These are phyloP conservation scores for Astreopora myriophthalma DNA, from an alignment of 64 coral and sea anemone genomes.

Conservation along the genomic window DNA sequence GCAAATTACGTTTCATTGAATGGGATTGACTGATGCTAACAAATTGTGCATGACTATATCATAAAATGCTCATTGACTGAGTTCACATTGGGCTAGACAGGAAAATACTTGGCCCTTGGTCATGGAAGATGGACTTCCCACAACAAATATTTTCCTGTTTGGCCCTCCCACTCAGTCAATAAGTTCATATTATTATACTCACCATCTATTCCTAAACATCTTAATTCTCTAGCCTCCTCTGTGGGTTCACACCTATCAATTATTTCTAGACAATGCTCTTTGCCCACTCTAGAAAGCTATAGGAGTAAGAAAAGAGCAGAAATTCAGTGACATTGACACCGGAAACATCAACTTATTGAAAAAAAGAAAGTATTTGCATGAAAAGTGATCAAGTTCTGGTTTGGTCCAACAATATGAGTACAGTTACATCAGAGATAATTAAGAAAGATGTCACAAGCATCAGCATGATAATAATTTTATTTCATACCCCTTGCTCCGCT, in stretches of 20 bases:
- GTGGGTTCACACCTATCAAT: slow-evolving; percentile 96
- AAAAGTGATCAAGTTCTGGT: too few species aligned
- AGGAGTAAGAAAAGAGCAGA: background rate
- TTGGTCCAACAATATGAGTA: too few species aligned
- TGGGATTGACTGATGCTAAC: too few species aligned
- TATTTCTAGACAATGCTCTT: slow-evolving; percentile 94
- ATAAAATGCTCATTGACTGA: too few species aligned
- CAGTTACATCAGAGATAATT: background rate
- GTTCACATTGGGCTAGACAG: too few species aligned
- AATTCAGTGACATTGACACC: background rate
- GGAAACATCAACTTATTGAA: background rate
- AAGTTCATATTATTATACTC: background rate
- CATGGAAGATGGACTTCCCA: too few species aligned
- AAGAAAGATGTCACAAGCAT: background rate
- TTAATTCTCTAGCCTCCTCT: slow-evolving; percentile 86
- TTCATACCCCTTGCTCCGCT: slow-evolving; percentile 88
- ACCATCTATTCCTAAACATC: slow-evolving; percentile 99
- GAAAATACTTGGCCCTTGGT: too few species aligned
- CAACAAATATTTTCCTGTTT: too few species aligned
- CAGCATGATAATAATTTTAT: background rate
- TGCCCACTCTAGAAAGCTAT: slow-evolving; percentile 90
- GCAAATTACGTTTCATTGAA: too few species aligned
- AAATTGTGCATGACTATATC: too few species aligned
- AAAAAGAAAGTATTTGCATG: too few species aligned
- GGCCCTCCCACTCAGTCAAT: too few species aligned